Conservation (phyloP, 1,140 invertebrate genomes). For the Trichoplusia ni region DNA sequence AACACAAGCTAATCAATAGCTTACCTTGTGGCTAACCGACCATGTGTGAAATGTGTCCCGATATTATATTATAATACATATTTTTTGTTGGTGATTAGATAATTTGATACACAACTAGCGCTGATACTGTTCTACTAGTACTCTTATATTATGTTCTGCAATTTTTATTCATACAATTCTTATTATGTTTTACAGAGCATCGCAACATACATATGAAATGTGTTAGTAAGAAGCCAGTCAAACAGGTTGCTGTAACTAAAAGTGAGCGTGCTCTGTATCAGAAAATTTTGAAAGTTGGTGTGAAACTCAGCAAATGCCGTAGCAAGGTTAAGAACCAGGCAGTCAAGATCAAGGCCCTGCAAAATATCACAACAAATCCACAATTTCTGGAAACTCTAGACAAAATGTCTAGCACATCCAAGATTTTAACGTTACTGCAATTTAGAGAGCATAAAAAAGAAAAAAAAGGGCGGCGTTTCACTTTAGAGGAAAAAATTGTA, state of each 20-base stretch:
- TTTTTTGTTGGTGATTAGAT: too few species aligned
- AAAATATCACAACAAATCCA: slow-evolving; percentile 2
- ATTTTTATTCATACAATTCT: too few species aligned
- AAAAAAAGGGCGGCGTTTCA: slow-evolving; percentile 2
- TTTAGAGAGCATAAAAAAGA: background rate
- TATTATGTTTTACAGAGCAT: too few species aligned
- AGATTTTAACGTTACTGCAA: background rate
- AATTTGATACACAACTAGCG: too few species aligned
- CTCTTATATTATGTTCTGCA: too few species aligned
- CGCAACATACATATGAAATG: too few species aligned
- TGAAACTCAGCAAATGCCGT: slow-evolving; percentile 3
- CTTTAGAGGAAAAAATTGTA: background rate
- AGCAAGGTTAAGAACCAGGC: slow-evolving; percentile 4
- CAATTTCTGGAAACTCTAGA: slow-evolving; percentile 6
- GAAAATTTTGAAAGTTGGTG: background rate
- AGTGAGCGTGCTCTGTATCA: background rate
- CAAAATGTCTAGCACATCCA: slow-evolving; percentile 2
- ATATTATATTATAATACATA: too few species aligned
- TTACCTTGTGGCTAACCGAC: too few species aligned
- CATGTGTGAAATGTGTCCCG: too few species aligned
- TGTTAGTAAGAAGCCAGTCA: background rate
- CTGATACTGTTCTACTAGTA: too few species aligned
- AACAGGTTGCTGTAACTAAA: background rate
- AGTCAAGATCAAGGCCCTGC: background rate
- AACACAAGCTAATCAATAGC: too few species aligned